Percentiles rank a stretch among this genome's conserved stretches.
These are phyloP conservation scores for Anagyrus pseudococci DNA, from an alignment of 2,888 invertebrate genomes.

Conservation along the genomic window DNA sequence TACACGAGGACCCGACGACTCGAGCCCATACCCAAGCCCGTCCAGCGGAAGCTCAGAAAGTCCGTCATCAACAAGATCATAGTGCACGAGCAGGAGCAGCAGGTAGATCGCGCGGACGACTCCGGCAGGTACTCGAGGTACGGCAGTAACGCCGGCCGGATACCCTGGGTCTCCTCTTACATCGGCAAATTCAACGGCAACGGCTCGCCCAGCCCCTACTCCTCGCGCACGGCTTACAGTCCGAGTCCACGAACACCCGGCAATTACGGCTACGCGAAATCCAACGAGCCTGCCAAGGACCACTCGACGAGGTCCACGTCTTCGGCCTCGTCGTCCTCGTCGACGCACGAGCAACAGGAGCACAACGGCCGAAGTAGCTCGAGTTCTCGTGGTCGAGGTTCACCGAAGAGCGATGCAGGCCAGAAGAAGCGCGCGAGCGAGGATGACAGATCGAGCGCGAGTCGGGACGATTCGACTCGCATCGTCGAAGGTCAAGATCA, in stretches of 20 bases:
- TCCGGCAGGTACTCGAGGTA: slow-evolving; percentile 1
- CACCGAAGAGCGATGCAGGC: slow-evolving; percentile 12
- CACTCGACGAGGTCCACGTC: not conserved
- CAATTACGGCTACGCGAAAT: slow-evolving; percentile 48
- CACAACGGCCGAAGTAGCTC: not conserved
- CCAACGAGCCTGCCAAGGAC: slow-evolving; percentile 45
- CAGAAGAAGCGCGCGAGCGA: not conserved
- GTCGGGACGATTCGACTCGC: slow-evolving; percentile 41
- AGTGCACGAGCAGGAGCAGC: slow-evolving; percentile 75
- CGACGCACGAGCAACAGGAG: slow-evolving; percentile 5
- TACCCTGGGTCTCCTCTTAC: slow-evolving; percentile 71
- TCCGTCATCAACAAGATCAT: slow-evolving; percentile 63
- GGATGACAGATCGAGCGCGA: slow-evolving; percentile 36
- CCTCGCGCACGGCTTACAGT: slow-evolving; percentile 17
- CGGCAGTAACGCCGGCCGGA: slow-evolving; percentile 50
- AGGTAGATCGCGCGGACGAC: slow-evolving; percentile 69
- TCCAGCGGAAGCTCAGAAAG: slow-evolving; percentile 74
- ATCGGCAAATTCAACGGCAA: slow-evolving; percentile 57
- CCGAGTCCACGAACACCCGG: too few relatives aligned
- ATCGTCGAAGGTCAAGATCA: slow-evolving; percentile 45
- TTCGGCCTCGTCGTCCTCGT: slow-evolving; percentile 10
- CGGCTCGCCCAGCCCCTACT: slow-evolving; percentile 39
- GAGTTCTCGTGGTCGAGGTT: slow-evolving; percentile 19
- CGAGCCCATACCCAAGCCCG: slow-evolving; percentile 66
- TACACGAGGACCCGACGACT: slow-evolving; percentile 73